Conservation (phyloP, 2,888 invertebrate species). For the Xanthorhoe designata region DNA sequence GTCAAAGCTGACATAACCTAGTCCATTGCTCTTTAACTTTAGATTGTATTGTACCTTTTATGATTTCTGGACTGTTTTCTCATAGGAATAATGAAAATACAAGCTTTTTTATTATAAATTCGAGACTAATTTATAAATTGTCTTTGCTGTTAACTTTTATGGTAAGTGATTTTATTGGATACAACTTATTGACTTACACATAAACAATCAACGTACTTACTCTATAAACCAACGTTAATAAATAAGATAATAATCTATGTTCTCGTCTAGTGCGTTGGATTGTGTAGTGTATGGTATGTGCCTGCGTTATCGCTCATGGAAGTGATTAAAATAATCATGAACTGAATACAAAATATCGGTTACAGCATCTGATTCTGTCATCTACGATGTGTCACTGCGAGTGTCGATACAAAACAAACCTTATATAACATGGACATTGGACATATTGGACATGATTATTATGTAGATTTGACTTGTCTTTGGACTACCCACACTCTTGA, state of each 20-base stretch:
- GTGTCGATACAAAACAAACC: background rate
- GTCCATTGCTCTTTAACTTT: slow-evolving; percentile 1
- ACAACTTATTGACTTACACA: background rate
- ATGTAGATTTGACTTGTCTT: no score
- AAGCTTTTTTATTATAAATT: no score
- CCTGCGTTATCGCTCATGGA: slow-evolving; percentile 32
- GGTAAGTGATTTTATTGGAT: background rate
- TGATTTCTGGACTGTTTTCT: no score
- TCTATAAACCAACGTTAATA: background rate
- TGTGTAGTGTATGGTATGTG: slow-evolving; percentile 26
- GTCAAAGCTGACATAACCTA: slow-evolving; percentile 1
- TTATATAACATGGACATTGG: background rate
- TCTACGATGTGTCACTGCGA: background rate
- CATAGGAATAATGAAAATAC: no score
- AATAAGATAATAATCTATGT: slow-evolving; percentile 9
- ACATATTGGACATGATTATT: no score
- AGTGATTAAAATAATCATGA: slow-evolving; percentile 38
- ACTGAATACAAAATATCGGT: slow-evolving; percentile 37
- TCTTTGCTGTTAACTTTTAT: background rate
- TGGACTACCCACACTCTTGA: no score
- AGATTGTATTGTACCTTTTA: background rate
- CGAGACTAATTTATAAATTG: no score
- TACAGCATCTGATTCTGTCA: slow-evolving; percentile 33
- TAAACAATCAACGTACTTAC: background rate
- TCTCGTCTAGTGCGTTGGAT: background rate